Conservation (phyloP, 2,797 vertebrate species). For the Rhinoraja longicauda region DNA sequence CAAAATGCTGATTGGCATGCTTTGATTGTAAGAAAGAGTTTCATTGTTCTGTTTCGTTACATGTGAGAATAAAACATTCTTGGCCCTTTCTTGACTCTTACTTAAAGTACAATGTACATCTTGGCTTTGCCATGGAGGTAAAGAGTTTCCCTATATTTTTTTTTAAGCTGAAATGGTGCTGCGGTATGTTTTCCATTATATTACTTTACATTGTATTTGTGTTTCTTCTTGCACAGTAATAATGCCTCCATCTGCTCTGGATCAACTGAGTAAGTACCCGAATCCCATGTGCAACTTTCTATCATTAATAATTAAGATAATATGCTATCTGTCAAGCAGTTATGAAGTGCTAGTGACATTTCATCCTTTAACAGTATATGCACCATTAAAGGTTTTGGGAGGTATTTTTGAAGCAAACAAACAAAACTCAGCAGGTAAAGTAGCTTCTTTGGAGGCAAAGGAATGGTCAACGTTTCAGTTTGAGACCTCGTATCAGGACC, state of each 20-base stretch:
- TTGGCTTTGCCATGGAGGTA: not conserved
- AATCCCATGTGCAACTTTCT: not conserved
- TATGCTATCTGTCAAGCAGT: no score
- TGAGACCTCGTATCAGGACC: no score
- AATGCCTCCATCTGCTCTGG: constrained; percentile 94
- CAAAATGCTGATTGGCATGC: not conserved
- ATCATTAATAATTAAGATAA: not conserved
- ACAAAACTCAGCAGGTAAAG: no score
- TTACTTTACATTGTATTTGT: constrained; percentile 7
- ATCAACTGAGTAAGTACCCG: constrained; percentile 91
- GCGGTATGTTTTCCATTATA: not conserved
- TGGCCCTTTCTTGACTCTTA: not conserved
- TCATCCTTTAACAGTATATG: not conserved
- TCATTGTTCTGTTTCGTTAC: no score
- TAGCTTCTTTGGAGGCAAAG: no score
- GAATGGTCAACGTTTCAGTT: no score
- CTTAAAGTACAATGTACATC: not conserved
- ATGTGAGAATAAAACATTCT: no score
- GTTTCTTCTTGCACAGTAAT: constrained; percentile 71
- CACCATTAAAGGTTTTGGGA: not conserved
- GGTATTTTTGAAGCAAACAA: not conserved
- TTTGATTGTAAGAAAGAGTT: not conserved
- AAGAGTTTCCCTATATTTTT: not conserved
- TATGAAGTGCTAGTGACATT: not conserved
- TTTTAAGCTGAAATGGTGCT: not conserved